Base-by-base conservation (phyloP, 2,888 invertebrate species). In the Biston stratarius region DNA sequence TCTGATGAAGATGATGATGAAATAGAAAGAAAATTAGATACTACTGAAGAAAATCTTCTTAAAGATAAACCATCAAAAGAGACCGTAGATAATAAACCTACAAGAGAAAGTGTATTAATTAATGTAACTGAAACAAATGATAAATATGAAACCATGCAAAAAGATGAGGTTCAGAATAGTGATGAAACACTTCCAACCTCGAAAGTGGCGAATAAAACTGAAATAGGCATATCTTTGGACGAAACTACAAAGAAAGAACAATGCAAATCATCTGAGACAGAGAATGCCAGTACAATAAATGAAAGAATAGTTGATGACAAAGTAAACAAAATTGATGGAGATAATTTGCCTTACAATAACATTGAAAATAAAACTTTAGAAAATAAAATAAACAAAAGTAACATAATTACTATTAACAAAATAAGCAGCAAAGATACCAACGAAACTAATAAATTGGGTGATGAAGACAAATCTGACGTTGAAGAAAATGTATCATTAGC, bases 1-100 rank as follows among this genome's bases (percentile, higher is more conserved):
- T 94, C 94, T 0, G 95, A 95, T 76, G 88, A 94, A 68, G 88
- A 93, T 74, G 82, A 88, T 72, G 70, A 70, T 47, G 72, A 75
- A 24, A 3, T 24, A 24, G 55, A 49, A 49, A 57, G 45, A 52
- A 58, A 58, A 14, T 48, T 45, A 24, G 33, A 53, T 12, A 33
- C 15, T 45, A 5, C 15, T 6, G 51, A 36, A 44, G 36, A 57
- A 24, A 12, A 9, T 1, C 24, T 51, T 15, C 38, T 11, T 36
- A 52, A 52, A 12, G 45, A 45, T 47, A 6, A 38, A 9, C 38
- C 9, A 38, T 38, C 38, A 38, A 9, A 38, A 38, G 38, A 38
- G 9, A 6, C 38, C 6, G 9, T 38, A 8, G 38, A 38, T 9
- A 7, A 36, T 36, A 58, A n/a, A 14, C 10, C 36, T 12, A 24